Evolutionary conservation across 2,888 invertebrate species (phyloP), one percentile per base, ranked within the genome.

Genomic region (Linnaemya vulpina): DNA sequence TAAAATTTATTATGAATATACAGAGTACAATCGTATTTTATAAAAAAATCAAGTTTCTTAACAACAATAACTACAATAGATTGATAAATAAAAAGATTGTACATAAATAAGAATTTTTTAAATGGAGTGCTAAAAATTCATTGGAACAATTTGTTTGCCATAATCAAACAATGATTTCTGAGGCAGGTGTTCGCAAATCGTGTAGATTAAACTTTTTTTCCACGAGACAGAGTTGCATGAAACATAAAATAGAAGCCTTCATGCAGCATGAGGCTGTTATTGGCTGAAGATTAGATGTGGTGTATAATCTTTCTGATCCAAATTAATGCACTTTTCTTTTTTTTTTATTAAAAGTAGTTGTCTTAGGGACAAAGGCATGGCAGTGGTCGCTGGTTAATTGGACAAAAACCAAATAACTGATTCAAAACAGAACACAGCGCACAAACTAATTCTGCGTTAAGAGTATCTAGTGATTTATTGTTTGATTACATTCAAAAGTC

Each of bases 121-220:
- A 63, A 63, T 70, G 38, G 75, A 82, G 75, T 82, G 63, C 55
- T 82, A 70, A 82, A 75, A 75, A 81, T 75, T 81, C 53, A 68
- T 81, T 74, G 17, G 74, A 62, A 55, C 43, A 75, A 75, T 70
- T 82, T 82, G 70, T 25, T 70, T 70, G 70, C 63, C 35, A 53
- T 46, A 82, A 63, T 35, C 43, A 63, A 80, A 76, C 62, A 75
- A 70, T 46, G 55, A 20, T 3, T n/a, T 30, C 2, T 13, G 38
- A 25, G 3, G 1, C 71, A 79, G 79, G 10, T 55, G 5, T 65
- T 79, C 43, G 0, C 38, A 79, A 73, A 46, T 20, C 0, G 1
- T 51, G 25, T 43, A 30, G 30, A 30, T 30, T 30, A 30, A 30
- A 30, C 3, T 30, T 10, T 38, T n/a, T n/a, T 1, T 25, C 1